phyloP scores from a whole-genome alignment of 2,888 invertebrate species.

The Mantis religiosa region DNA sequence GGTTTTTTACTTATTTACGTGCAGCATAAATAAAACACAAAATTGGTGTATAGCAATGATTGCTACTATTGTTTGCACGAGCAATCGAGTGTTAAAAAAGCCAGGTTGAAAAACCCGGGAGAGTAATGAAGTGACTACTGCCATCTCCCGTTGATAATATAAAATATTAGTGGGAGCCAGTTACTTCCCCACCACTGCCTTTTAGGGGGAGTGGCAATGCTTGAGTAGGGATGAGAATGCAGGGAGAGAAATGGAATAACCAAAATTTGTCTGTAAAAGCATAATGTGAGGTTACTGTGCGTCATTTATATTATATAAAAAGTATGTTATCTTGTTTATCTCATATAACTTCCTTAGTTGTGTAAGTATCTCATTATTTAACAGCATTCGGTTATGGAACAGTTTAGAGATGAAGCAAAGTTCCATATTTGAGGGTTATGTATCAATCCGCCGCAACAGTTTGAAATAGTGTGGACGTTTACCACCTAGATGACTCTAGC shows the following conservation, averaged over 20 bases:
- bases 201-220: not conserved
- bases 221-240: not conserved
- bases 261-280: not conserved
- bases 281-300: not conserved
- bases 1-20: no score
- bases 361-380: no score
- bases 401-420: not conserved
- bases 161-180: not conserved
- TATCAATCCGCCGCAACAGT: not conserved
- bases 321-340: no score
- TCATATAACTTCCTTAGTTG: no score
- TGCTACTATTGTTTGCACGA: no score
- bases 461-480: not conserved
- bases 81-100: no score
- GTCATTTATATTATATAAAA: no score
- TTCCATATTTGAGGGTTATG: not conserved
- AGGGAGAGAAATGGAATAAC: slow-evolving; percentile 6
- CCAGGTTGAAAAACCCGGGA: not conserved
- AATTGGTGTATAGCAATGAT: no score
- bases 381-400: not conserved
- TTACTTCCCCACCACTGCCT: not conserved
- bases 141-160: slow-evolving; percentile 9
- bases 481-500: not conserved
- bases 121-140: not conserved
- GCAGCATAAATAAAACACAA: no score